phyloP scores from a whole-genome alignment of 2,113 vertebrate genomes.

The Cololabis saira region DNA sequence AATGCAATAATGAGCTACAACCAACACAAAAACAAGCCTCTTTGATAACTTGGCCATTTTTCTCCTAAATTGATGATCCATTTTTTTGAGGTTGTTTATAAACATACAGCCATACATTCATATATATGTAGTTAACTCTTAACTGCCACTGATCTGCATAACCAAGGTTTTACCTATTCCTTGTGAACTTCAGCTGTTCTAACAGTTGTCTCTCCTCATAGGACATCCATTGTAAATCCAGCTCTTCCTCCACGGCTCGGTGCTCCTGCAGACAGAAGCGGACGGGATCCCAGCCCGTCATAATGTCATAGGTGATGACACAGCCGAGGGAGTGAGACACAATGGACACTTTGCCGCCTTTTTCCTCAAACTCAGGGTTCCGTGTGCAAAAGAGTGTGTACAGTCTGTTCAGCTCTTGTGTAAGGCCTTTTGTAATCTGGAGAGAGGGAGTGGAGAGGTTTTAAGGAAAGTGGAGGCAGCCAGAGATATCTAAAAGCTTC shows the following conservation, averaged over 20 bases:
- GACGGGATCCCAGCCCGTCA: conserved; percentile 97
- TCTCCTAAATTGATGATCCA: too few relatives aligned
- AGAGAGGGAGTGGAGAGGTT: background rate
- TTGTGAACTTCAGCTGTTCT: conserved; percentile 88
- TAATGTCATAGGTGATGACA: conserved; percentile 98
- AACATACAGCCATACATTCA: too few relatives aligned
- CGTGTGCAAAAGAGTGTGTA: conserved; percentile 97
- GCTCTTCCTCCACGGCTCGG: conserved; percentile 86
- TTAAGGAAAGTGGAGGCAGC: background rate
- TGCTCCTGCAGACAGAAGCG: conserved; percentile 92
- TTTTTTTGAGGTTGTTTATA: too few relatives aligned
- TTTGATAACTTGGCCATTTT: too few relatives aligned
- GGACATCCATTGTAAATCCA: conserved; percentile 86
- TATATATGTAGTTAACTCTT: too few relatives aligned
- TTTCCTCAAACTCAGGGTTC: conserved; percentile 93
- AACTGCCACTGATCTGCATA: background rate
- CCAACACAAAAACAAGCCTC: too few relatives aligned
- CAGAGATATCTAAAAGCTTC: background rate
- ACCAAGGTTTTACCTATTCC: conserved; percentile 82
- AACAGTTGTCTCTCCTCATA: conserved; percentile 89
- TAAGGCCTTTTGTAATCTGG: conserved; percentile 96
- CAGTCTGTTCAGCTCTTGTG: conserved; percentile 94
- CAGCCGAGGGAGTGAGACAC: conserved; percentile 97
- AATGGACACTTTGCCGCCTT: conserved; percentile 95
- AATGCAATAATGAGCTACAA: too few relatives aligned